phyloP scores from a whole-genome alignment of 2,113 vertebrate species.

The Penelope pileata region DNA sequence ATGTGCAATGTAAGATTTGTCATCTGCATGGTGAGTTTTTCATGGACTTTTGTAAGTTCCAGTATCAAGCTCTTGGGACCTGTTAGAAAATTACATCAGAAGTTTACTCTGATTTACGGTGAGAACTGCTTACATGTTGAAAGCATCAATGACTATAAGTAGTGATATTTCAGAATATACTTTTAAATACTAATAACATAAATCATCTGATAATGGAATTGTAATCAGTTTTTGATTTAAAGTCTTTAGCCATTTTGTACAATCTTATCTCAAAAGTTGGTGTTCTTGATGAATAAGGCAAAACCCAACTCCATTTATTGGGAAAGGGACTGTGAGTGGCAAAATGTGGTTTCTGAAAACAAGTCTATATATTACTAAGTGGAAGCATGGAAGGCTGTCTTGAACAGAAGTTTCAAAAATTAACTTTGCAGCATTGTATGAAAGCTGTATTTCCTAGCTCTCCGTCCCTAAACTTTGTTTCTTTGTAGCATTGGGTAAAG shows the following conservation, averaged over 20 bases:
- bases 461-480: not conserved
- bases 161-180: not conserved
- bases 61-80: not conserved
- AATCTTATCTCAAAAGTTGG: not conserved
- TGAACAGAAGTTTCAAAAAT: not conserved
- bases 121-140: not conserved
- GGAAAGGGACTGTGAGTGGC: not conserved
- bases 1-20: not conserved
- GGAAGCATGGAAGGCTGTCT: not conserved
- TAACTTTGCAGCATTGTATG: not conserved
- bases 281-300: not conserved
- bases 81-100: not conserved
- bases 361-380: not conserved
- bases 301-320: not conserved
- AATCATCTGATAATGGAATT: not conserved
- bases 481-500: not conserved
- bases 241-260: not conserved
- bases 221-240: not conserved
- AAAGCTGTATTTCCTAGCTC: not conserved
- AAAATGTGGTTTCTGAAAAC: not conserved
- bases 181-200: not conserved
- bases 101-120: not conserved
- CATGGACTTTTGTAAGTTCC: not conserved
- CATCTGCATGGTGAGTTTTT: not conserved
- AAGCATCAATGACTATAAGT: not conserved